phyloP scores from a whole-genome alignment of 2,797 vertebrate species.

The Fundulus diaphanus region DNA sequence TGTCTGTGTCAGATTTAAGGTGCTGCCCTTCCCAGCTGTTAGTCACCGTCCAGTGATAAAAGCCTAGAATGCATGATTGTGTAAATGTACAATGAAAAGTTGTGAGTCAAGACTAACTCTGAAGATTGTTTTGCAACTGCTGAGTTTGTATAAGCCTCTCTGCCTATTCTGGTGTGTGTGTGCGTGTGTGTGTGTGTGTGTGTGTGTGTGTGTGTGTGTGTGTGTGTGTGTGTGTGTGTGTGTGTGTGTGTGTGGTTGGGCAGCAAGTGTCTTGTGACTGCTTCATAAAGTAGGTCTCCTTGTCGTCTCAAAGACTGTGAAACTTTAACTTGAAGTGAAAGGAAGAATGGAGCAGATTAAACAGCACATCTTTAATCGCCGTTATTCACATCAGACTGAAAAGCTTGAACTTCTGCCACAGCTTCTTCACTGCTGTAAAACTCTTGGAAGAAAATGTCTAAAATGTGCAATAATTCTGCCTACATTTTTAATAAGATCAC shows the following conservation, averaged over 20 bases:
- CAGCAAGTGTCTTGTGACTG: conserved; percentile 59
- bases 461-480: not conserved
- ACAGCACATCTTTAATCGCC: not conserved
- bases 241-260: not conserved
- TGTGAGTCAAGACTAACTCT: conserved; percentile 13
- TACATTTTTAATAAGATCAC: not conserved
- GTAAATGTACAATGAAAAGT: not conserved
- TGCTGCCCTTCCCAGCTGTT: no score
- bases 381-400: not conserved
- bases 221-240: not conserved
- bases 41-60: no score
- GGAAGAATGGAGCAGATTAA: not conserved
- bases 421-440: not conserved
- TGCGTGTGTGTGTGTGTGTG: not conserved
- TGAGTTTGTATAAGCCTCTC: not conserved
- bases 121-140: conserved; percentile 1
- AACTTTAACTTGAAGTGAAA: conserved; percentile 22
- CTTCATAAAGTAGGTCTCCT: conserved; percentile 62
- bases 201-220: conserved; percentile 14
- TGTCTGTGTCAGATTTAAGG: no score
- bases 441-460: not conserved
- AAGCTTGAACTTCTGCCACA: not conserved
- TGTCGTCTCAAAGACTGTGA: conserved; percentile 52
- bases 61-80: no score
- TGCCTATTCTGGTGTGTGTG: conserved; percentile 4